These are phyloP conservation scores for Chamaea fasciata DNA, from an alignment of 2,113 vertebrate species.

Conservation along the genomic window DNA sequence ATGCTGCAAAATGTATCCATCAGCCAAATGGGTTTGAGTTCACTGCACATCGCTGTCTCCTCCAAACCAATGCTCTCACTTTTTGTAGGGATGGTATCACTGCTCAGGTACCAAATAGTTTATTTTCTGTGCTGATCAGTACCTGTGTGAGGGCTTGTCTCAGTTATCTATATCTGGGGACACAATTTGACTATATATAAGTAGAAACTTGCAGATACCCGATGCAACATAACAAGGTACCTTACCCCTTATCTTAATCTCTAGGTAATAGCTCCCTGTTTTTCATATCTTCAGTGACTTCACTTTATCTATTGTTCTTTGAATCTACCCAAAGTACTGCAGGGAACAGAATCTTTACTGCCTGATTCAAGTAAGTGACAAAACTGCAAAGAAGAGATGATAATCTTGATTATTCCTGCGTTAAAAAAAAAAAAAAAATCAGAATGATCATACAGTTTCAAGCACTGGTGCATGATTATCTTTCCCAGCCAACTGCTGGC, in stretches of 20 bases:
- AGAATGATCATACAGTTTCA: background rate
- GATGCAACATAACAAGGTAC: background rate
- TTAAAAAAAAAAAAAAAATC: background rate
- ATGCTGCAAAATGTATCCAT: background rate
- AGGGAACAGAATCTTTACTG: background rate
- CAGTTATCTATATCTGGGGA: background rate
- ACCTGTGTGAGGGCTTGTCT: background rate
- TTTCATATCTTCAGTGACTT: background rate
- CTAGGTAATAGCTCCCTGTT: background rate
- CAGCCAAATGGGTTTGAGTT: background rate
- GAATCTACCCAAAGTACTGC: background rate
- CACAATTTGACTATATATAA: background rate
- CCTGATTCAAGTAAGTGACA: background rate
- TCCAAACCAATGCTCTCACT: background rate
- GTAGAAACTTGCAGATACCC: background rate
- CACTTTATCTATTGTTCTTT: background rate
- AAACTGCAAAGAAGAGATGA: background rate
- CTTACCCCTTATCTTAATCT: background rate
- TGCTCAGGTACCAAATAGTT: background rate
- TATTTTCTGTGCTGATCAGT: background rate
- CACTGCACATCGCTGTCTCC: background rate
- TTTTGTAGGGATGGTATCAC: background rate
- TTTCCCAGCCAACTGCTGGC: background rate
- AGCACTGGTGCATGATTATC: background rate
- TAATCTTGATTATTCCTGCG: background rate